Percentiles rank a stretch among this genome's conserved stretches.
phyloP scores from a whole-genome alignment of 2,888 invertebrate genomes.

The Rhopalosiphum nymphaeae region DNA sequence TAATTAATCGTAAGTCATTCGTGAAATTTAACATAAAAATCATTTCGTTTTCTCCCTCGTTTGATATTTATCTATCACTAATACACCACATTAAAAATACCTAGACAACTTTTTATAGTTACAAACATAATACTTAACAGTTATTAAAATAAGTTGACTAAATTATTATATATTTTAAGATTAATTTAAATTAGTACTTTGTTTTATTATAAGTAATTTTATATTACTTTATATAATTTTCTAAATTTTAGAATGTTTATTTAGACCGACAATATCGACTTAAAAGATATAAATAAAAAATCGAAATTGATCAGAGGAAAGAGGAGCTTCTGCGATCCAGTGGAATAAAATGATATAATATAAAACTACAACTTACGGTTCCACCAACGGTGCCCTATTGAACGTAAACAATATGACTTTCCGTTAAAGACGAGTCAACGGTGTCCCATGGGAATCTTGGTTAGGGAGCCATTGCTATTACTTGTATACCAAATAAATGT shows the following conservation, averaged over 20 bases:
- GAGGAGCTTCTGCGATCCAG: background rate
- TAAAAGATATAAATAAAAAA: background rate
- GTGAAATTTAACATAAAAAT: background rate
- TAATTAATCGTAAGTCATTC: too few relatives aligned
- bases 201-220: background rate
- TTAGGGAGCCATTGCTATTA: conserved; percentile 35
- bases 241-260: background rate
- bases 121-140: background rate
- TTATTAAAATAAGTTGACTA: background rate
- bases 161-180: background rate
- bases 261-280: background rate
- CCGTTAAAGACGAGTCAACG: conserved; percentile 46
- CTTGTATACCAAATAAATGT: conserved; percentile 43
- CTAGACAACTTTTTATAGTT: background rate
- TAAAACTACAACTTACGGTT: conserved; percentile 28
- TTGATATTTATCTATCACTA: background rate
- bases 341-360: conserved; percentile 36
- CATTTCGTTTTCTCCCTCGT: background rate
- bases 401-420: conserved; percentile 59
- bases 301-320: background rate
- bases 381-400: conserved; percentile 13
- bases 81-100: background rate
- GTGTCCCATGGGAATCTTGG: conserved; percentile 47
- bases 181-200: background rate
- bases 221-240: background rate